Evolutionary conservation across 92 coral and sea anemone genomes (phyloP).

Genomic region (Palythoa grandiflora): DNA sequence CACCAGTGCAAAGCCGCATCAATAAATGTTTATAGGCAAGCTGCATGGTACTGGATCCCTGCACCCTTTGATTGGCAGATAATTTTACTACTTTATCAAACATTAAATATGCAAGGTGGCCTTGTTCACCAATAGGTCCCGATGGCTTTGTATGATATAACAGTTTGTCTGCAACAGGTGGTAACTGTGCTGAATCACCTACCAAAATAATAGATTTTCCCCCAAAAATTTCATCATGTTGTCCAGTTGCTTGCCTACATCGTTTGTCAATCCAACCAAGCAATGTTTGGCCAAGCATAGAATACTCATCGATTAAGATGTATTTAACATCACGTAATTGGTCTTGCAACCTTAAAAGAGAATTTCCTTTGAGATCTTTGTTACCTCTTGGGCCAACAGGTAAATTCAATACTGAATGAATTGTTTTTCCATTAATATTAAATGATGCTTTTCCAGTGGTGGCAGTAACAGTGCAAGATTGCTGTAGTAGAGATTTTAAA

Average conservation of each 20-base stretch:
- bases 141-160: slow-evolving; percentile 71
- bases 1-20: slow-evolving; percentile 54
- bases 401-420: slow-evolving; percentile 69
- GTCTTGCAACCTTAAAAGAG: slow-evolving; percentile 60
- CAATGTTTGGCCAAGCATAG: slow-evolving; percentile 60
- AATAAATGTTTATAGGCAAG: slow-evolving; percentile 49
- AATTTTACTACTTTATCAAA: slow-evolving; percentile 61
- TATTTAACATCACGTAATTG: slow-evolving; percentile 44
- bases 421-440: slow-evolving; percentile 53
- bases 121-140: slow-evolving; percentile 68
- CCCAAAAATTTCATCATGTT: slow-evolving; percentile 59
- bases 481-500: slow-evolving; percentile 30
- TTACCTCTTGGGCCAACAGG: slow-evolving; percentile 71
- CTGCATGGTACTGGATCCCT: slow-evolving; percentile 55
- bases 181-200: slow-evolving; percentile 69
- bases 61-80: slow-evolving; percentile 63
- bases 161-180: slow-evolving; percentile 65
- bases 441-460: slow-evolving; percentile 57
- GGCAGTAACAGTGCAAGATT: slow-evolving; percentile 47
- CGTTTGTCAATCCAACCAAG: slow-evolving; percentile 68
- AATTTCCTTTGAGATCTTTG: slow-evolving; percentile 62
- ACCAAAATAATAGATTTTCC: slow-evolving; percentile 54
- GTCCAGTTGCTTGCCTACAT: slow-evolving; percentile 66
- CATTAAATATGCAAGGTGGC: slow-evolving; percentile 64
- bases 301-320: slow-evolving; percentile 65